Conservation (phyloP, 1,140 invertebrate genomes). For the Cydia strobilella region DNA sequence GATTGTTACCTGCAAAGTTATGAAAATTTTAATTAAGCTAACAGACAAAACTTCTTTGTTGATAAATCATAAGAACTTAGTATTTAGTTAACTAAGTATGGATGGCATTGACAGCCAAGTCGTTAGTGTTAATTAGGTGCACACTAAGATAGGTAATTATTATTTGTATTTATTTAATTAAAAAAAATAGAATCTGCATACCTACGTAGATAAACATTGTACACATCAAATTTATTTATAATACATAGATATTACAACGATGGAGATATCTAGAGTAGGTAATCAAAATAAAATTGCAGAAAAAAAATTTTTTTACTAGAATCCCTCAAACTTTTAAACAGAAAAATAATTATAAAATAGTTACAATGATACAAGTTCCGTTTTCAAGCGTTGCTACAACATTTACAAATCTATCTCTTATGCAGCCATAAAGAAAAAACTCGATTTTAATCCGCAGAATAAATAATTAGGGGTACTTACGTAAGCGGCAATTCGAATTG, state of each 20-base stretch:
- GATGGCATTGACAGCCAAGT: not conserved
- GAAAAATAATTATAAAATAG: not conserved
- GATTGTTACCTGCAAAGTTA: conserved; percentile 35
- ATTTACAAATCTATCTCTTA: conserved; percentile 47
- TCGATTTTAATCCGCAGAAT: conserved; percentile 49
- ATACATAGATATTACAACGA: too few species aligned
- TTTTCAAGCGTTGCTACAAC: conserved; percentile 41
- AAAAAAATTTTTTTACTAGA: too few species aligned
- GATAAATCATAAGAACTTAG: conserved; percentile 29
- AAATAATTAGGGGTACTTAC: conserved; percentile 71
- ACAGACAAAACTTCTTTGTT: conserved; percentile 33
- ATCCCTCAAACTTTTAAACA: too few species aligned
- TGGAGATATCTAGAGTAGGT: too few species aligned
- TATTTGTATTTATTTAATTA: too few species aligned
- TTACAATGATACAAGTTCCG: not conserved
- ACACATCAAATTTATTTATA: too few species aligned
- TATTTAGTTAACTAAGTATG: not conserved
- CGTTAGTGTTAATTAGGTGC: conserved; percentile 29
- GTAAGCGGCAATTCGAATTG: conserved; percentile 62
- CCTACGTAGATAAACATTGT: too few species aligned
- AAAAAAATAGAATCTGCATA: too few species aligned
- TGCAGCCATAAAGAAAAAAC: not conserved
- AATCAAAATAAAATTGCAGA: too few species aligned
- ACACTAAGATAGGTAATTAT: not conserved
- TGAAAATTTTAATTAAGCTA: conserved; percentile 43